Base-by-base conservation (phyloP, 1,140 invertebrate genomes). In the Drosophila bipectinata region DNA sequence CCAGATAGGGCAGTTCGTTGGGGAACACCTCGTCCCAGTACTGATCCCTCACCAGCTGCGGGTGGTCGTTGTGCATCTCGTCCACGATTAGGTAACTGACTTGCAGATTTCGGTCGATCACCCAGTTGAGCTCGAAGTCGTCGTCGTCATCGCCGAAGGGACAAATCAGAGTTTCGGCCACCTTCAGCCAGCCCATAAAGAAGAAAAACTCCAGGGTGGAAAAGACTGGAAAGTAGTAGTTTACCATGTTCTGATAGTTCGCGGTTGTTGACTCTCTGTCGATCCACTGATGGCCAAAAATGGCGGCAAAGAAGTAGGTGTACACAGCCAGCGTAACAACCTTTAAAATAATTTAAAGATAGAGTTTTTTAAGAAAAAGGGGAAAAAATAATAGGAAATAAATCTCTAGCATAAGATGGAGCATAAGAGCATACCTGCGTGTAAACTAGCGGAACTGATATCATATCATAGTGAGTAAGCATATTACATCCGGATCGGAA, bases 321-420 rank as follows among this genome's bases (percentile, higher is more conserved):
- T 98, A 98, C 1, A 98, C 97, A 0, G 97, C 97, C 81, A 98
- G 93, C 0, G 97, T 98, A 7, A 98, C 97, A 34, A 98, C 97
- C 63, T 57, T 57, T 7, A 51, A 18, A 10, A 10, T 8, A 18
- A 18, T 45, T 45, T 8, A 7, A 45, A 45, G 9, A 21, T 9
- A 8, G 8, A 1, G 14, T 18, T 18, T 1, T 18, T 18, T 18
- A 1, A 18, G 18, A 18, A 18, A 18, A 18, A 18, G 18, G 18
- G 1, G 1, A 26, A 26, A 26, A 26, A 4, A 4, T 26, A 6
- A 5, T 26, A 26, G 26, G 26, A 26, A 26, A 18, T 1, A 18
- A 18, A 18, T 1, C 18, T 1, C 18, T 18, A 18, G 18, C 18
- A 18, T 18, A 18, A 18, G 18, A 18, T 18, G 18, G 18, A 18